Evolutionary conservation across 1,140 invertebrate genomes (phyloP), one percentile per base, ranked within the genome.

Genomic region (Meloidogyne floridensis): DNA sequence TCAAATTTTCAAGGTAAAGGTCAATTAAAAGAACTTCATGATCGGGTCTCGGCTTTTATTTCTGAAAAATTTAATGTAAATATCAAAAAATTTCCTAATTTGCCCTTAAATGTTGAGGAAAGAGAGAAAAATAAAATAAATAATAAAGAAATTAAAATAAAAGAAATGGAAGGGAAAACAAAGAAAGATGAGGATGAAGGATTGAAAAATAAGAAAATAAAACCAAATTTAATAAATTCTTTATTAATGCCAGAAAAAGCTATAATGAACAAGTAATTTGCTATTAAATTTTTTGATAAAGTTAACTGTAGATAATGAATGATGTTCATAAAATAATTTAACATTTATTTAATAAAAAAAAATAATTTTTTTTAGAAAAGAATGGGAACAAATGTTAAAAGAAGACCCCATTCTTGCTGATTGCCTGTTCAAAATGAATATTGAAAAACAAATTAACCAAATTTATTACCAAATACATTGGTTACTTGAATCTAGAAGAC

Each of bases 311-410:
- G 13, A 59, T 4, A 59, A 59, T 32, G 32, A 59, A 59, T 32
- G 32, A 32, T 32, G 32, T 32, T 32, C 32, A 32, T 32, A 32
- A 32, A 32, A 32, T 32, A 32, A 32, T 32, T 32, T 32, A 2
- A 32, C 32, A 32, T n/a, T 6, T 65, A n/a, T 11, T 4, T 65
- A 15, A 65, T 15, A n/a, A n/a, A 65, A 65, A 3, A 3, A 65
- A 65, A 65, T 65, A 2, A 6, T 54, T 54, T 54, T 11, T 3
- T 11, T 54, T 54, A 65, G 59, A 65, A 18, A 65, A n/a, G 59
- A 65, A 65, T 65, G 59, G 59, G 59, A 65, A 65, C 59, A 65
- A 65, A n/a, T 65, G n/a, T 65, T 65, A 65, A 65, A 65, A 65
- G 59, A 65, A 65, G 59, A 65, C 6, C 59, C 59, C 18, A n/a